phyloP scores from a whole-genome alignment of 2,113 vertebrate genomes.

The Amphiprion ocellaris region DNA sequence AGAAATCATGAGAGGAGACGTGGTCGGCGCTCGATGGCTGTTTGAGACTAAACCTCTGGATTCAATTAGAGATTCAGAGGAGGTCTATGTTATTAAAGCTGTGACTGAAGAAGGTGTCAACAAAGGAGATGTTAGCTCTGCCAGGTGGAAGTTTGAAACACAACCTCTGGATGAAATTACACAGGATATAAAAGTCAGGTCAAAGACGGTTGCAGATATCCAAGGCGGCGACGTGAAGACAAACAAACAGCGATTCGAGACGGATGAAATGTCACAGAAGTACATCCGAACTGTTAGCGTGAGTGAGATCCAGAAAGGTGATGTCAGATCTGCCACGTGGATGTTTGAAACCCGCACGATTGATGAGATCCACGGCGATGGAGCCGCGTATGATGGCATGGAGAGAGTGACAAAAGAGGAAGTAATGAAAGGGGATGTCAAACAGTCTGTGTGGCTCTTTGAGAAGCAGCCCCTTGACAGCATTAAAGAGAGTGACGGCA shows the following conservation, averaged over 20 bases:
- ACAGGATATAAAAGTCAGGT: conserved; percentile 82
- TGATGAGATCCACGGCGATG: conserved; percentile 88
- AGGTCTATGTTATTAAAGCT: conserved; percentile 92
- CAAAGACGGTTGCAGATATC: conserved; percentile 85
- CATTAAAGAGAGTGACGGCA: conserved; percentile 86
- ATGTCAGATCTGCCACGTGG: conserved; percentile 92
- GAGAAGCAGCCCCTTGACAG: conserved; percentile 91
- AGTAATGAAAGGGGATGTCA: conserved; percentile 91
- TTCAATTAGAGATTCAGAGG: conserved; percentile 89
- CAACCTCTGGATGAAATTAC: conserved; percentile 91
- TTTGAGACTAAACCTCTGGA: conserved; percentile 95
- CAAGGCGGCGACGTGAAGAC: conserved; percentile 89
- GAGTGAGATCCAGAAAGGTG: conserved; percentile 92
- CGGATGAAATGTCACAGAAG: conserved; percentile 82
- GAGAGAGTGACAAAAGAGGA: conserved; percentile 90
- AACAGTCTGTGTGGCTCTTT: conserved; percentile 94
- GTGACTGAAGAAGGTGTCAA: conserved; percentile 93
- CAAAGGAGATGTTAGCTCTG: conserved; percentile 90
- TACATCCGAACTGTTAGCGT: conserved; percentile 91
- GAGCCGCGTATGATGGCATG: conserved; percentile 85
- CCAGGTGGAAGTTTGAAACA: conserved; percentile 93
- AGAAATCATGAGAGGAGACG: conserved; percentile 91
- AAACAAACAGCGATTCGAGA: conserved; percentile 89
- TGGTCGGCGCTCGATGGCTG: conserved; percentile 92
- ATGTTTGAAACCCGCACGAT: conserved; percentile 92